Percentiles rank a stretch among this genome's conserved stretches.
Evolutionary conservation across 2,888 invertebrate species (phyloP).

Genomic region (Celastrina argiolus): DNA sequence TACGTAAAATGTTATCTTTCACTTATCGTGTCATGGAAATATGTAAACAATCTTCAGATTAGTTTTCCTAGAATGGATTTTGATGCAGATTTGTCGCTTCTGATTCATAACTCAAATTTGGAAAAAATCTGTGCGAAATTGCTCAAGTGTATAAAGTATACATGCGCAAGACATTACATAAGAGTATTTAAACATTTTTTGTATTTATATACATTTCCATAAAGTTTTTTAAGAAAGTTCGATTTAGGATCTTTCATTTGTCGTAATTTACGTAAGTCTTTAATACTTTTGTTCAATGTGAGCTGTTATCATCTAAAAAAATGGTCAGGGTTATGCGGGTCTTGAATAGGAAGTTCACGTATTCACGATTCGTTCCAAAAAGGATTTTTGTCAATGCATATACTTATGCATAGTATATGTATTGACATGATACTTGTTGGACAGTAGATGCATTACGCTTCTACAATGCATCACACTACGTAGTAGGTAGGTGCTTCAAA

Average conservation of each 20-base stretch:
- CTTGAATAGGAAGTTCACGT: background rate
- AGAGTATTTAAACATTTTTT: background rate
- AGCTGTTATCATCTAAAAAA: background rate
- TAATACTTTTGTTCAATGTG: background rate
- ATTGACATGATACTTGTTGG: too few species aligned
- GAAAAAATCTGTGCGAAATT: background rate
- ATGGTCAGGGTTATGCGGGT: conserved; percentile 10
- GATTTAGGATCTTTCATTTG: too few species aligned
- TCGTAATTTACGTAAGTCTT: background rate
- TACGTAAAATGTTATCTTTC: background rate
- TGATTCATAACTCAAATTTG: background rate
- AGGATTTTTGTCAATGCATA: background rate
- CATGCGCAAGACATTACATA: too few species aligned
- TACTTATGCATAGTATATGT: background rate
- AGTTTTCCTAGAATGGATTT: background rate
- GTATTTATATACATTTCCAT: background rate
- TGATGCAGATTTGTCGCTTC: background rate
- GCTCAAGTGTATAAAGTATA: background rate
- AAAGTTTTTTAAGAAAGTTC: background rate
- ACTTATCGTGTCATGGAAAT: background rate
- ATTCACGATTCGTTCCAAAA: background rate
- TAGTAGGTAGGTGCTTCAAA: too few species aligned
- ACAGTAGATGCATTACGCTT: too few species aligned
- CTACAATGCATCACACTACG: too few species aligned
- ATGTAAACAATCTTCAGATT: background rate